These are phyloP conservation scores for Parambassis ranga DNA, from an alignment of 2,797 vertebrate genomes.

Conservation along the genomic window DNA sequence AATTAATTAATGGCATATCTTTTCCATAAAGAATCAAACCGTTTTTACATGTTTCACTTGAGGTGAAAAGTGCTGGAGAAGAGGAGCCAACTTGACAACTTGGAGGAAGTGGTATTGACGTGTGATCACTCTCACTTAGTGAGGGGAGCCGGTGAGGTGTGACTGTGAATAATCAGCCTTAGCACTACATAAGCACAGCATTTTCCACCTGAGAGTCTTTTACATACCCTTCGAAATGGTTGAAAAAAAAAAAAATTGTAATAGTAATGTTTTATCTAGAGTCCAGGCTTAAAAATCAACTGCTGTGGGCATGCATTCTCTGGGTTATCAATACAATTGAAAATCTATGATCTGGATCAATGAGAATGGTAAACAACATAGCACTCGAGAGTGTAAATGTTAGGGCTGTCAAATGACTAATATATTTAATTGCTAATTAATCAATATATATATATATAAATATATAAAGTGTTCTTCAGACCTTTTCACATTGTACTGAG, in stretches of 20 bases:
- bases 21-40: conserved; percentile 10
- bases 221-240: conserved; percentile 21
- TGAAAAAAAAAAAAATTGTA: conserved; percentile 45
- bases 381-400: too few species aligned
- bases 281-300: conserved; percentile 4
- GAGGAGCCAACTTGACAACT: conserved; percentile 57
- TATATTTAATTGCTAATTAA: too few species aligned
- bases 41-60: conserved; percentile 19
- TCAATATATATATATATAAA: too few species aligned
- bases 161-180: conserved; percentile 66
- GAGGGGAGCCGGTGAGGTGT: conserved; percentile 50
- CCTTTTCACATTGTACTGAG: too few species aligned
- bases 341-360: background rate
- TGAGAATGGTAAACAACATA: background rate
- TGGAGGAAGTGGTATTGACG: conserved; percentile 64
- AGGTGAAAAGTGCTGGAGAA: conserved; percentile 18
- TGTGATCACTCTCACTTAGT: conserved; percentile 70
- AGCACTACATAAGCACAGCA: conserved; percentile 38
- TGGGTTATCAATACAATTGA: background rate
- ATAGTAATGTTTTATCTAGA: conserved; percentile 35
- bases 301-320: background rate
- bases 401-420: too few species aligned
- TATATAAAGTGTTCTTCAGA: too few species aligned
- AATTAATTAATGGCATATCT: conserved; percentile 14
- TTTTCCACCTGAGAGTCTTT: conserved; percentile 40